phyloP scores from a whole-genome alignment of 2,797 vertebrate genomes.

The Agapornis canus region DNA sequence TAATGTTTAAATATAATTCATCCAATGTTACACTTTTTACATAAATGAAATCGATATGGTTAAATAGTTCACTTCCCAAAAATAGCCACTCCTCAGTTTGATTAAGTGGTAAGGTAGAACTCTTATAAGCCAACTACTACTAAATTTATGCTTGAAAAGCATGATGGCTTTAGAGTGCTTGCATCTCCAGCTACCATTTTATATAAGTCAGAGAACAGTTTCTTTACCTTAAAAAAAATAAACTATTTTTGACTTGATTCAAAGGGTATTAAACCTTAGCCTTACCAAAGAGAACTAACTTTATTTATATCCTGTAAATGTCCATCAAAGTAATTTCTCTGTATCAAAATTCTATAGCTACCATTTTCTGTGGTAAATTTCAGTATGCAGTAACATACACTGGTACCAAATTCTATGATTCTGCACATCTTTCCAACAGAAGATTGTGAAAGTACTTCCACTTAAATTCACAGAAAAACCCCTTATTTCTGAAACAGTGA shows the following conservation, averaged over 20 bases:
- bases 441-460: background rate
- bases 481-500: background rate
- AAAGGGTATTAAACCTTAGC: background rate
- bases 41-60: background rate
- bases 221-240: background rate
- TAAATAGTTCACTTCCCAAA: background rate
- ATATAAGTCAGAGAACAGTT: background rate
- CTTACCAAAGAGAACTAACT: background rate
- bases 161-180: background rate
- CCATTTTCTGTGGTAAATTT: background rate
- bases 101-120: background rate
- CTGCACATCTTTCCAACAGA: background rate
- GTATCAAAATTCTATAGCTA: background rate
- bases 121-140: background rate
- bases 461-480: background rate
- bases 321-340: background rate
- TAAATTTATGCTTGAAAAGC: background rate
- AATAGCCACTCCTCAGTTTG: background rate
- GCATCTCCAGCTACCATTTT: background rate
- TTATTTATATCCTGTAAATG: background rate
- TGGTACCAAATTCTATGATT: background rate
- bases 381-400: accelerated
- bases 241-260: background rate
- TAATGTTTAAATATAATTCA: background rate
- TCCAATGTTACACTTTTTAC: background rate